phyloP scores from a whole-genome alignment of 2,797 vertebrate species.

The Scleropages formosus region DNA sequence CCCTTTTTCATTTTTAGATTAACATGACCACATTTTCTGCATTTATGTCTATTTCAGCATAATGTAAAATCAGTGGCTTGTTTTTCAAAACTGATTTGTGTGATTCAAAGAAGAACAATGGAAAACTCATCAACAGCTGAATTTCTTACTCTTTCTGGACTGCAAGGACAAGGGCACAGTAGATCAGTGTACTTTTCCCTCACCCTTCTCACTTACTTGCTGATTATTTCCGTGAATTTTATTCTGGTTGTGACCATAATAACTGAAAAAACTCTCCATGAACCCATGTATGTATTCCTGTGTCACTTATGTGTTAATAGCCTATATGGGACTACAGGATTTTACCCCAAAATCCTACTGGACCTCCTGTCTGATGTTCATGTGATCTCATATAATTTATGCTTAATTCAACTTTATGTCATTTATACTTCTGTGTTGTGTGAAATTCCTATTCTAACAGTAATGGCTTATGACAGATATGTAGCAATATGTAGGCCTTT shows the following conservation, averaged over 20 bases:
- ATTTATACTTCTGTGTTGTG: constrained; percentile 21
- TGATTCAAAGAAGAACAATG: constrained; percentile 21
- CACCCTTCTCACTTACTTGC: background rate
- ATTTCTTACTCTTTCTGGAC: constrained; percentile 12
- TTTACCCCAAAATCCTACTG: constrained; percentile 25
- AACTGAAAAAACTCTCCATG: background rate
- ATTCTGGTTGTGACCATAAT: background rate
- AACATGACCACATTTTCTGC: too few relatives aligned
- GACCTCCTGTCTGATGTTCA: constrained; percentile 17
- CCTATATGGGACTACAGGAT: constrained; percentile 23
- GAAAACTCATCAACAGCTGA: background rate
- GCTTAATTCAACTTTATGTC: constrained; percentile 14
- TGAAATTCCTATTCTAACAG: constrained; percentile 39
- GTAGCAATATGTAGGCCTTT: too few relatives aligned
- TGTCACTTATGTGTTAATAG: constrained; percentile 19
- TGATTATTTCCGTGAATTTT: background rate
- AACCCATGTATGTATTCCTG: constrained; percentile 28
- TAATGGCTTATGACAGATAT: constrained; percentile 44
- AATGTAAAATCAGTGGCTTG: too few relatives aligned
- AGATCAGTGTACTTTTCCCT: background rate
- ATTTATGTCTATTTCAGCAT: too few relatives aligned
- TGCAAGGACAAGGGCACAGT: background rate
- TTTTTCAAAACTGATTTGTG: too few relatives aligned
- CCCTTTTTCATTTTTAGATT: too few relatives aligned
- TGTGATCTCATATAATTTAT: constrained; percentile 21